These are phyloP conservation scores for Drosophila orena DNA, from an alignment of 1,140 invertebrate genomes.

Conservation along the genomic window DNA sequence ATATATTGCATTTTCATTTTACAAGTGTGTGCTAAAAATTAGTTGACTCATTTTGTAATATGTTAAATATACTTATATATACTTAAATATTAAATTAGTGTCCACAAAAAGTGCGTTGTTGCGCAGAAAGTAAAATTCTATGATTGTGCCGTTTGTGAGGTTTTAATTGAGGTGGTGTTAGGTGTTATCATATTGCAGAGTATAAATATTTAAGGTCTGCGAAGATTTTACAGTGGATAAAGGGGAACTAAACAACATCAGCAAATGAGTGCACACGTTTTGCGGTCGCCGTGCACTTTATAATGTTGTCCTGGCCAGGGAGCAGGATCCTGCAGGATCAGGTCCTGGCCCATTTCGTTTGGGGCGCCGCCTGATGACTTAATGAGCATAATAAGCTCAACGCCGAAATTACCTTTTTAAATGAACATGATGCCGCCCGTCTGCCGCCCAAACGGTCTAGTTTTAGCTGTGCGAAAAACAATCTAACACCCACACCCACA, in stretches of 20 bases:
- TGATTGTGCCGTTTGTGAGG: no score
- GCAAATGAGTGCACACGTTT: conserved; percentile 68
- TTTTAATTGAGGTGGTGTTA: no score
- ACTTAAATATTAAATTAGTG: no score
- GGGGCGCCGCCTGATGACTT: conserved; percentile 67
- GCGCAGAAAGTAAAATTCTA: no score
- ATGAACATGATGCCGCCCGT: conserved; percentile 70
- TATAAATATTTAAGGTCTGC: no score
- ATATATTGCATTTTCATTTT: background rate
- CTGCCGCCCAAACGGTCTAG: conserved; percentile 10
- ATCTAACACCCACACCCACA: conserved; percentile 25
- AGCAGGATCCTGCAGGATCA: conserved; percentile 2
- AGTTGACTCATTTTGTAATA: no score
- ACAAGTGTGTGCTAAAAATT: no score
- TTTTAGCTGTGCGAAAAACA: conserved; percentile 24
- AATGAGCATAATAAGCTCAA: conserved; percentile 82
- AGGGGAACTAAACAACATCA: conserved; percentile 53
- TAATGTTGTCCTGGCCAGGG: conserved; percentile 51
- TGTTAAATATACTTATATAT: no score
- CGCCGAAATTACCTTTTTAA: conserved; percentile 81
- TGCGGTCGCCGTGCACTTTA: conserved; percentile 71
- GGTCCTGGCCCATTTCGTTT: conserved; percentile 42
- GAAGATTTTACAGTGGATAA: conserved; percentile 6
- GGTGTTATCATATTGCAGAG: no score
- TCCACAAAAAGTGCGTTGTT: no score